phyloP scores from a whole-genome alignment of 2,797 vertebrate genomes.

The Streptopelia turtur region DNA sequence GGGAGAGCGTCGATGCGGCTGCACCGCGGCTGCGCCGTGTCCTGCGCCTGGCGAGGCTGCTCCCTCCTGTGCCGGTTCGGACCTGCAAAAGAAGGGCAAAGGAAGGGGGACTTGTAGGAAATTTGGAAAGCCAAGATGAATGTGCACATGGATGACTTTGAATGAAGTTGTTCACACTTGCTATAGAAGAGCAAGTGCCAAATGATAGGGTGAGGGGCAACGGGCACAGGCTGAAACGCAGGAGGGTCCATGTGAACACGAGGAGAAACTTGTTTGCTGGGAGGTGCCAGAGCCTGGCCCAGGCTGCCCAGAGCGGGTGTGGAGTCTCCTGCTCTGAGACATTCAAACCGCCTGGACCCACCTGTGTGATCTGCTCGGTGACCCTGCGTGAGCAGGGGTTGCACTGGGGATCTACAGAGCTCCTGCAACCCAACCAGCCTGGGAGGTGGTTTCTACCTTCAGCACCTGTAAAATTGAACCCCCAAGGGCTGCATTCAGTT shows the following conservation, averaged over 20 bases:
- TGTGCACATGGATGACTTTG: not conserved
- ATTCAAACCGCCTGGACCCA: too few relatives aligned
- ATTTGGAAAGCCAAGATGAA: not conserved
- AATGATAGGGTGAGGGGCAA: too few relatives aligned
- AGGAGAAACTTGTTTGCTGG: too few relatives aligned
- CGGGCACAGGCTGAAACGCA: too few relatives aligned
- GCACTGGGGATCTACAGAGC: too few relatives aligned
- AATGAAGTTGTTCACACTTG: not conserved
- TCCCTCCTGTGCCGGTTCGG: conserved; percentile 43
- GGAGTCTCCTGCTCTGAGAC: too few relatives aligned
- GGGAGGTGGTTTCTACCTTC: not conserved
- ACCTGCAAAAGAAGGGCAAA: conserved; percentile 74
- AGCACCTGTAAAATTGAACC: not conserved
- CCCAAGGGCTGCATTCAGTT: not conserved
- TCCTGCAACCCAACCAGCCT: too few relatives aligned
- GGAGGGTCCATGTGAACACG: too few relatives aligned
- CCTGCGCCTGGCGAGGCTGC: not conserved
- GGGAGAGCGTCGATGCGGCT: conserved; percentile 77
- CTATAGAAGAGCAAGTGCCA: not conserved
- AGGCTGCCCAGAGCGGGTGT: too few relatives aligned
- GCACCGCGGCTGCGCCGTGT: conserved; percentile 51
- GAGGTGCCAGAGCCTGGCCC: too few relatives aligned
- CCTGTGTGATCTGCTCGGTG: too few relatives aligned
- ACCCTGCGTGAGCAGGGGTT: too few relatives aligned
- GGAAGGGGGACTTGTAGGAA: not conserved